phyloP scores from a whole-genome alignment of 2,888 invertebrate species.

The Phlogophora meticulosa region DNA sequence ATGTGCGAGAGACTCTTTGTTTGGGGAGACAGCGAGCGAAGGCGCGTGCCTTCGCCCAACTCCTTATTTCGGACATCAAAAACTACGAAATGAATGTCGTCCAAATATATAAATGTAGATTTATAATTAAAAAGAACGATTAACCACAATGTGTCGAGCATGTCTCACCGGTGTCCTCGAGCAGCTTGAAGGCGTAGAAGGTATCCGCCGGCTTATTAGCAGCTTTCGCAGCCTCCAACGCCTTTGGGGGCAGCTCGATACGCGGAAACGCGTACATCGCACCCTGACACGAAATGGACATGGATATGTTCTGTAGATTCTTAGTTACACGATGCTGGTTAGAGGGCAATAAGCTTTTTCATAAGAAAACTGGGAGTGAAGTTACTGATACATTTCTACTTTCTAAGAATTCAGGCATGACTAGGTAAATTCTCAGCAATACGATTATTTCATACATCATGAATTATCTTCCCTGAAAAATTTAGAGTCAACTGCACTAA shows the following conservation, averaged over 20 bases:
- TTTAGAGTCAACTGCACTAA: too few relatives aligned
- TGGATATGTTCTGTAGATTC: background rate
- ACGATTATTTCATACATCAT: too few relatives aligned
- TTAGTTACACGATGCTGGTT: background rate
- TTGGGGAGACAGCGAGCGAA: background rate
- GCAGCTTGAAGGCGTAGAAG: slow-evolving; percentile 97
- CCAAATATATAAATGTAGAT: too few relatives aligned
- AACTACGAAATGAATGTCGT: background rate
- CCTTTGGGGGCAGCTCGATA: slow-evolving; percentile 95
- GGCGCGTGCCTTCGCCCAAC: too few relatives aligned
- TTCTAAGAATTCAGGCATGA: too few relatives aligned
- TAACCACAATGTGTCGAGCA: too few relatives aligned
- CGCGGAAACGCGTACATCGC: slow-evolving; percentile 99
- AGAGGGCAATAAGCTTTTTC: too few relatives aligned
- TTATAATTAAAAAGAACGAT: too few relatives aligned
- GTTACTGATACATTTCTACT: too few relatives aligned
- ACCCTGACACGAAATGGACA: slow-evolving; percentile 90
- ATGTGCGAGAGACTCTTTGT: background rate
- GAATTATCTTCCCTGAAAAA: too few relatives aligned
- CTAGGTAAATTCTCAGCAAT: too few relatives aligned
- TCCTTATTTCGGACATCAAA: background rate
- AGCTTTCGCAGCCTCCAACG: slow-evolving; percentile 95
- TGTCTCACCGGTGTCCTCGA: slow-evolving; percentile 94
- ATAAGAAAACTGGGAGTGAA: too few relatives aligned
- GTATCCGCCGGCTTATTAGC: slow-evolving; percentile 95